Percentiles rank a stretch among this genome's conserved stretches.
Conservation (phyloP, 2,797 vertebrate species). For the Perodicticus potto region DNA sequence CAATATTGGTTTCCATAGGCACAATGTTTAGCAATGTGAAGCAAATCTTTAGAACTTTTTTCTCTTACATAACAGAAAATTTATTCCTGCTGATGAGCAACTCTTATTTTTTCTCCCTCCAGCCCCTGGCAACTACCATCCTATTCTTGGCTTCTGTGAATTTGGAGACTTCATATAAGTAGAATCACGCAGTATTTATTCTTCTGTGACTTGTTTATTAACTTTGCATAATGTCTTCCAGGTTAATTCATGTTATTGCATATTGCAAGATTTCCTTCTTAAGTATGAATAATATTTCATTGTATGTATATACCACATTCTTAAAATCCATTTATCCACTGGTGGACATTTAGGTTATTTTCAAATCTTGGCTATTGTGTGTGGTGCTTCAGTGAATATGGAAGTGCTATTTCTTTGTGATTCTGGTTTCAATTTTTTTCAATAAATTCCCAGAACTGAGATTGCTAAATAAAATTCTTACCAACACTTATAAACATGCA, state of each 20-base stretch:
- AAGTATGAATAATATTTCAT: not conserved
- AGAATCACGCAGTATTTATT: not conserved
- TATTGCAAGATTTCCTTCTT: not conserved
- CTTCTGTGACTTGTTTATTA: not conserved
- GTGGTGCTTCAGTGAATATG: not conserved
- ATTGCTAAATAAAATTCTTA: not conserved
- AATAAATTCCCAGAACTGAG: not conserved
- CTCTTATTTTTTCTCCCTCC: not conserved
- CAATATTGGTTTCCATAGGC: not conserved
- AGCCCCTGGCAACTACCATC: too few species aligned
- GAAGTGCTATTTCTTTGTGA: not conserved
- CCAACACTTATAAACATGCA: not conserved
- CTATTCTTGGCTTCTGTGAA: not conserved
- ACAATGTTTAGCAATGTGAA: not conserved
- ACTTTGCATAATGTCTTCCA: not conserved
- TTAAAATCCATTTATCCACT: not conserved
- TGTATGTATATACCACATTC: not conserved
- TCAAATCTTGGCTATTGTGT: not conserved
- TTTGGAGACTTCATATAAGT: not conserved
- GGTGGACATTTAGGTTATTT: not conserved
- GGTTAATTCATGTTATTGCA: not conserved
- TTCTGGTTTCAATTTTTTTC: not conserved
- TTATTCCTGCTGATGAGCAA: not conserved
- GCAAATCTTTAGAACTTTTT: not conserved
- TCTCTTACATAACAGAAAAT: not conserved